Evolutionary conservation across 2,888 invertebrate genomes (phyloP).

Genomic region (Aphrophora alni): DNA sequence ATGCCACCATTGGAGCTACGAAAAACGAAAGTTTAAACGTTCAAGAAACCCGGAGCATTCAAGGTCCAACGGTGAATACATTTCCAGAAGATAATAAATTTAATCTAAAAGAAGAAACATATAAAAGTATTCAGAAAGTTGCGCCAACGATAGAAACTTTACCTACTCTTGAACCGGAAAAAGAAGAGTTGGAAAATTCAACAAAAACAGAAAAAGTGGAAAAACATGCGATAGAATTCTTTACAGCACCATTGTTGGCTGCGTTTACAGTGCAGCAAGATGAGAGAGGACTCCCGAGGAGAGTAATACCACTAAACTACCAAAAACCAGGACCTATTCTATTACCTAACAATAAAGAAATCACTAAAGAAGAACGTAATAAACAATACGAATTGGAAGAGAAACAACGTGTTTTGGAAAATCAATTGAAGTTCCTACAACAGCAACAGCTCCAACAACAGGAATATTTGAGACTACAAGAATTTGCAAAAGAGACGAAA

Average conservation of each 20-base stretch:
- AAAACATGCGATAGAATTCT: constrained; percentile 74
- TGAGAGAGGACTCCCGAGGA: constrained; percentile 76
- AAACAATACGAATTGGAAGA: constrained; percentile 63
- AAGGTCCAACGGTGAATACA: constrained; percentile 19
- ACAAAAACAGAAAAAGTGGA: constrained; percentile 43
- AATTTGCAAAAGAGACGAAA: constrained; percentile 50
- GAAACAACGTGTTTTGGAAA: constrained; percentile 72
- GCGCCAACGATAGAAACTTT: constrained; percentile 6
- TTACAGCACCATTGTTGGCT: constrained; percentile 80
- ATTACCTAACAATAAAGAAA: constrained; percentile 38
- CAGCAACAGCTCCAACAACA: constrained; percentile 60
- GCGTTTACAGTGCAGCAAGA: constrained; percentile 88
- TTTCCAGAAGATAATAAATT: constrained; percentile 11
- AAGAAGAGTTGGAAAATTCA: constrained; percentile 33
- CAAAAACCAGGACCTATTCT: constrained; percentile 34
- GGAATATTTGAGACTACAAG: constrained; percentile 58
- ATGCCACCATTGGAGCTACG: neutral
- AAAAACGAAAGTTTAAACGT: neutral
- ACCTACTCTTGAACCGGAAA: constrained; percentile 18
- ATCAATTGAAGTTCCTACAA: constrained; percentile 72
- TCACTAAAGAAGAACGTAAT: constrained; percentile 35
- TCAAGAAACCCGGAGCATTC: constrained; percentile 35
- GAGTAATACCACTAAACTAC: constrained; percentile 73
- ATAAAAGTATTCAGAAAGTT: neutral
- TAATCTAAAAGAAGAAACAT: neutral